Base-by-base conservation (phyloP, 2,797 vertebrate species). In the Muscicapa striata region DNA sequence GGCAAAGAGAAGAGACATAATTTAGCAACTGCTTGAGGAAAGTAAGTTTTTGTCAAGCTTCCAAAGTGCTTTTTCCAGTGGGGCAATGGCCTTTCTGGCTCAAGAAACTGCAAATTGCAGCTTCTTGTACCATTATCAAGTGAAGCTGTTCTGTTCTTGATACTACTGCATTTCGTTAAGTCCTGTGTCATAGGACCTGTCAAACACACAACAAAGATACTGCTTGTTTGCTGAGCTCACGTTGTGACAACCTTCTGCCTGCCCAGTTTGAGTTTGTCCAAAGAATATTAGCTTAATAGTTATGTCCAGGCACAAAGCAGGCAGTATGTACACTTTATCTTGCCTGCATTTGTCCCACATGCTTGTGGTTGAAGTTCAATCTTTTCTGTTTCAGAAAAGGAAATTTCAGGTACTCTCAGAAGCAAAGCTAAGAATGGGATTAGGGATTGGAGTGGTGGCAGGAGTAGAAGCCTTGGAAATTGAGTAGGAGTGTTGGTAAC, bases 361-460 rank as follows among this genome's bases (percentile, higher is more conserved):
- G 66, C 85, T 87, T 87, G 79, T 77, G 86, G 45, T 26, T 91
- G 52, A 88, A 86, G 62, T 72, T 90, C 73, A 91, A 18, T 88
- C 49, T 75, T 93, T 68, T 67, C 40, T 93, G 41, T 58, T 84
- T 72, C 86, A 15, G 3, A 74, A 86, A 85, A 68, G 29, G 41
- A 86, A 89, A 43, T 16, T 93, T 73, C 63, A 90, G 46, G 48
- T 81, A 57, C 12, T 79, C 34, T 45, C 59, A 82, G 69, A 77
- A 83, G 38, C 32, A 84, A 90, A 78, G 13, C 68, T 62, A 58
- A 84, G 43, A 52, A 87, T 36, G 57, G 55, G n/a, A 21, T 15
- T 82, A 38, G 17, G 49, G 9, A 11, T 64, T 49, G 29, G 68
- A 66, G n/a, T 24, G 32, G 78, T 57, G 18, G 48, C 75, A 82